phyloP scores from a whole-genome alignment of 2,888 invertebrate genomes.

The Stegophylla sp. region DNA sequence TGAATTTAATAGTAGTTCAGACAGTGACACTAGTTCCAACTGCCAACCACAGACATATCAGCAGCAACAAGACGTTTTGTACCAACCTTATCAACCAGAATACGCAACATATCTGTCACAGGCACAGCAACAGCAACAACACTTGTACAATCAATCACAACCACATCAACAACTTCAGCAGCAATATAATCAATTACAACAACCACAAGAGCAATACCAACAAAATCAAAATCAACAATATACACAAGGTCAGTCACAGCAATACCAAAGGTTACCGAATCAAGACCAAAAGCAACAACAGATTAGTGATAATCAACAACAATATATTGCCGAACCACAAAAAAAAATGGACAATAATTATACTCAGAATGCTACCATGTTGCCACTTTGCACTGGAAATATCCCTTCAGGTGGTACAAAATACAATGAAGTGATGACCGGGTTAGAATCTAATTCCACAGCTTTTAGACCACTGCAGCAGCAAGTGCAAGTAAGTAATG shows the following conservation, averaged over 20 bases:
- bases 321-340: background rate
- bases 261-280: constrained; percentile 19
- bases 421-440: background rate
- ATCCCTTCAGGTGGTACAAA: background rate
- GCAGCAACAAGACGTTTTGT: constrained; percentile 30
- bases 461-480: constrained; percentile 15
- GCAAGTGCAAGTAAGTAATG: constrained; percentile 21
- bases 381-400: background rate
- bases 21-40: background rate
- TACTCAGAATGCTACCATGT: background rate
- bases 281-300: constrained; percentile 29
- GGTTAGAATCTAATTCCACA: background rate
- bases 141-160: background rate
- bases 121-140: constrained; percentile 30
- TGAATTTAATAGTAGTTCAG: background rate
- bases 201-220: constrained; percentile 43
- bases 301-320: background rate
- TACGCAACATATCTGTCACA: constrained; percentile 45
- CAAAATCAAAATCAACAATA: constrained; percentile 25
- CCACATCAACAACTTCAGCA: constrained; percentile 27
- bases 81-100: constrained; percentile 51
- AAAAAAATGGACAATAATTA: constrained; percentile 7
- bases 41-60: constrained; percentile 49
- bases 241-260: background rate
- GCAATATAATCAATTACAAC: constrained; percentile 35